Evolutionary conservation across 2,113 vertebrate species (phyloP).

Genomic region (Onychorhynchus coronatus): DNA sequence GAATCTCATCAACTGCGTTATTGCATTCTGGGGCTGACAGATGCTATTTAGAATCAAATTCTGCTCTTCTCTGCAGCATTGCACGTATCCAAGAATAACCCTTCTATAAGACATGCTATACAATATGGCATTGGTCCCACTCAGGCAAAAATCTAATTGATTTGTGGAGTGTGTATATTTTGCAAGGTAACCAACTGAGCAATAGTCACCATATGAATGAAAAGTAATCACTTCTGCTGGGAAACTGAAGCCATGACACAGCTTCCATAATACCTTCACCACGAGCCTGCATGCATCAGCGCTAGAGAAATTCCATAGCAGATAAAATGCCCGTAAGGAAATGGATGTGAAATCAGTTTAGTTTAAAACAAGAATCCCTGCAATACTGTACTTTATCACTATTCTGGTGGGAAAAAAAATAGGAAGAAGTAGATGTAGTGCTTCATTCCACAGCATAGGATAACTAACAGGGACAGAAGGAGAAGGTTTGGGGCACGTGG

Average conservation of each 20-base stretch:
- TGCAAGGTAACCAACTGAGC: conserved; percentile 42
- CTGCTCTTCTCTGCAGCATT: conserved; percentile 20
- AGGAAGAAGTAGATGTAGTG: neutral
- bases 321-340: neutral
- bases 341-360: neutral
- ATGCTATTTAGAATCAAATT: conserved; percentile 38
- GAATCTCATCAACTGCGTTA: conserved; percentile 18
- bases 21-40: neutral
- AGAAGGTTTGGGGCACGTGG: conserved; percentile 31
- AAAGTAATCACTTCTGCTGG: conserved; percentile 46
- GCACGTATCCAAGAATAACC: conserved; percentile 26
- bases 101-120: neutral
- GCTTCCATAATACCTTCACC: conserved; percentile 47
- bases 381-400: neutral
- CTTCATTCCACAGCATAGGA: neutral
- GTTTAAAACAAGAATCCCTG: conserved; percentile 7
- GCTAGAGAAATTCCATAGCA: neutral
- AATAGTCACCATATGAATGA: conserved; percentile 53
- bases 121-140: conserved; percentile 29
- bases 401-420: neutral
- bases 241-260: conserved; percentile 4
- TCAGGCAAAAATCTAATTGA: conserved; percentile 6
- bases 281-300: conserved; percentile 16
- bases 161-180: neutral
- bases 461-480: neutral